Base-by-base conservation (phyloP, 2,797 vertebrate genomes). In the Varecia variegata region DNA sequence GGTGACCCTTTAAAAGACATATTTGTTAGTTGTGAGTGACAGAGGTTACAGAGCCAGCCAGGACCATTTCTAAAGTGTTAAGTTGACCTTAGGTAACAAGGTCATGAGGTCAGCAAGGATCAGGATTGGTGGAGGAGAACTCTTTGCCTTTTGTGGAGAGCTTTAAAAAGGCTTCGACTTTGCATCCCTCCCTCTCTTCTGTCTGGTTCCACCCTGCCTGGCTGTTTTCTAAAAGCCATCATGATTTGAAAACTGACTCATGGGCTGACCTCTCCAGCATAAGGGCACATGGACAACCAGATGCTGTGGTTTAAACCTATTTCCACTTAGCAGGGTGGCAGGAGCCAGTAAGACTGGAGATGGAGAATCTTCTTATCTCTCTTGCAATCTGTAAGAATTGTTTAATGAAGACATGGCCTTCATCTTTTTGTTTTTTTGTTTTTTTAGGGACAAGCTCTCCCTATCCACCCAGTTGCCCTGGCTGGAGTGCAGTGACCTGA, bases 1-100 rank as follows among this genome's bases (percentile, higher is more conserved):
- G 76, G 93, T 95, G 91, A 96, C 95, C 96, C 93, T 93, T 82
- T 88, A 67, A 82, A 97, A 97, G 94, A 94, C 90, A 65, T 94
- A 96, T 96, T 96, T 96, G 96, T 97, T 95, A 97, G 96, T 84
- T 84, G 93, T 93, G 96, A 98, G 95, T 97, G 96, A 96, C 97
- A 94, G 93, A 91, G 94, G 84, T 95, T 90, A 93, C 73, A 45
- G 86, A 93, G 89, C 47, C 94, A 93, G 89, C 74, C 83, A 82
- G 95, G 74, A 89, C 82, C 82, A 76, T 96, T 97, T 96, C 94
- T 96, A 74, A 96, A 97, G 95, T 91, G 96, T 96, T 97, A 97
- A 93, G 23, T 80, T 97, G 97, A 97, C 96, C 94, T 95, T 94
- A 70, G 94, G 97, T 94, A 96, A 97, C 83, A 85, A 93, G 97